Conservation (phyloP, 37 sponge, comb jelly and placozoan genomes). For the Haliclona indistincta region DNA sequence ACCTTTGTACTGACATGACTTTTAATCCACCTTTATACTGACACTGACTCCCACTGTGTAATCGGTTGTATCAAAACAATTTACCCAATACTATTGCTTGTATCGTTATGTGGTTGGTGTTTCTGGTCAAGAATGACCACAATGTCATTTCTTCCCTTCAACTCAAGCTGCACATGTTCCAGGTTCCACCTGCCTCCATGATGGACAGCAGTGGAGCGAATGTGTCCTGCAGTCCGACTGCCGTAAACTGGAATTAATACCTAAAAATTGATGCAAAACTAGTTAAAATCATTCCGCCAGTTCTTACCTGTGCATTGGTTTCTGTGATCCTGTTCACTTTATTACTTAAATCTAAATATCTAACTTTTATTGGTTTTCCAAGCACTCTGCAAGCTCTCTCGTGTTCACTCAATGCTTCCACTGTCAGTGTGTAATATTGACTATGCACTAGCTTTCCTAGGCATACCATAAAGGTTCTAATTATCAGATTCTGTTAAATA, state of each 20-base stretch:
- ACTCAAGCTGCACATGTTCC: constrained; percentile 38
- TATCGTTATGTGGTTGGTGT: neutral
- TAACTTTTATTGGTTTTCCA: constrained; percentile 59
- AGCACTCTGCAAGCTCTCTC: constrained; percentile 20
- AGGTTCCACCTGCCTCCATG: constrained; percentile 63
- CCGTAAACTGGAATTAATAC: constrained; percentile 76
- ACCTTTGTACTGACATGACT: no score
- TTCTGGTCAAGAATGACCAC: constrained; percentile 4
- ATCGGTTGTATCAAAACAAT: neutral
- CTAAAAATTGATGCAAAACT: constrained; percentile 14
- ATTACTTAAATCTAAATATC: constrained; percentile 33
- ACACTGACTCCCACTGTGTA: no score
- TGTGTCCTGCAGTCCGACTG: constrained; percentile 34
- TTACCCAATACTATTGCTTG: neutral
- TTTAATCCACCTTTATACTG: no score
- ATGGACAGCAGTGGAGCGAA: constrained; percentile 41
- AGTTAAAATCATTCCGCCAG: neutral
- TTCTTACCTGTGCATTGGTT: constrained; percentile 48
- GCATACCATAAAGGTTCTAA: neutral
- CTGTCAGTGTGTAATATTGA: constrained; percentile 57
- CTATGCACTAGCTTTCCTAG: constrained; percentile 44
- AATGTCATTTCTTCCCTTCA: constrained; percentile 44
- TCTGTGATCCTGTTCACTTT: constrained; percentile 38
- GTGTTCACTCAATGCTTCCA: constrained; percentile 39
- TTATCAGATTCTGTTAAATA: neutral